phyloP scores from a whole-genome alignment of 2,888 invertebrate genomes.

The Hyposoter dolosus region DNA sequence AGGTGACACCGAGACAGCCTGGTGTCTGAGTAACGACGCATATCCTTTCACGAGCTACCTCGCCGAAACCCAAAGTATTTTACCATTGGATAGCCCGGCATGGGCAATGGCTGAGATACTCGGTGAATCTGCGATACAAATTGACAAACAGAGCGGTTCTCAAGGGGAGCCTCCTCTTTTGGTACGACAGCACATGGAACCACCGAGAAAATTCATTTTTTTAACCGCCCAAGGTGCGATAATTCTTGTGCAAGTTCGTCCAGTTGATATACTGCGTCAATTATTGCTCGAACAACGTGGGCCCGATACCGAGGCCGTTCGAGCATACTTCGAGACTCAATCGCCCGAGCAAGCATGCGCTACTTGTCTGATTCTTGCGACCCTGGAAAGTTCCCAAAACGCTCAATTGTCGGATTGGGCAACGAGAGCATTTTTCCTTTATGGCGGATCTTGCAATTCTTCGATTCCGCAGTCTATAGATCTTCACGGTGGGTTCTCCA shows the following conservation, averaged over 20 bases:
- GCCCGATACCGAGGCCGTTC: slow-evolving; percentile 93
- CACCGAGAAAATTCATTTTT: slow-evolving; percentile 92
- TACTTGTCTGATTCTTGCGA: slow-evolving; percentile 94
- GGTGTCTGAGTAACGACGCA: slow-evolving; percentile 91
- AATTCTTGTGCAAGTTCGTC: slow-evolving; percentile 92
- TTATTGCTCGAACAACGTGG: slow-evolving; percentile 93
- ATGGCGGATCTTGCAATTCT: slow-evolving; percentile 90
- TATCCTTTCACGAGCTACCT: slow-evolving; percentile 89
- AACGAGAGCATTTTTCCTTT: slow-evolving; percentile 95
- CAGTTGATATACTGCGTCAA: slow-evolving; percentile 94
- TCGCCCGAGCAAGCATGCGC: slow-evolving; percentile 95
- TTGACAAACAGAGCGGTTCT: slow-evolving; percentile 80
- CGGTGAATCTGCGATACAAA: slow-evolving; percentile 82
- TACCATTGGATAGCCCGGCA: slow-evolving; percentile 94
- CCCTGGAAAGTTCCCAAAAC: slow-evolving; percentile 88
- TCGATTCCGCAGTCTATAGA: slow-evolving; percentile 73
- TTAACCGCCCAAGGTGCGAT: slow-evolving; percentile 95
- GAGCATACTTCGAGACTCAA: slow-evolving; percentile 94
- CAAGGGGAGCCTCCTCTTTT: slow-evolving; percentile 88
- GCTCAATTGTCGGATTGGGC: slow-evolving; percentile 93
- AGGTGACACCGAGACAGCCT: slow-evolving; percentile 91
- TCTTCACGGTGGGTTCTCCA: slow-evolving; percentile 74
- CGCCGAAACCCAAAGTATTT: slow-evolving; percentile 91
- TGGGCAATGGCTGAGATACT: slow-evolving; percentile 92
- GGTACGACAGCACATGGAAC: slow-evolving; percentile 90